Base-by-base conservation (phyloP, 2,113 vertebrate species). In the Ptilonorhynchus violaceus region DNA sequence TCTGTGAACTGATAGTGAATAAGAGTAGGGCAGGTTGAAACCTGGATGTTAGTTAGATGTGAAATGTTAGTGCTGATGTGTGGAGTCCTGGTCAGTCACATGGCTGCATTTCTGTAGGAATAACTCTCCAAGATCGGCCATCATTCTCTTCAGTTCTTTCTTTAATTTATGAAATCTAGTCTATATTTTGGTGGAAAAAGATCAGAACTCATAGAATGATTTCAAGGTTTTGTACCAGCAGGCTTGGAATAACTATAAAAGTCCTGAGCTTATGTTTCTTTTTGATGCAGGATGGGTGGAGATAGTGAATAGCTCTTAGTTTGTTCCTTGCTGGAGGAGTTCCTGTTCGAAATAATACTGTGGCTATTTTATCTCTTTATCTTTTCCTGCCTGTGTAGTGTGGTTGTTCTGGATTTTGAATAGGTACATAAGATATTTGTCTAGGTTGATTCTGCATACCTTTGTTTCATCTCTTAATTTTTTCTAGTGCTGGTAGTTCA, bases 101-200 rank as follows among this genome's bases (percentile, higher is more conserved):
- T 9, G 30, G 3, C 15, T 77, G 31, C 19, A 41, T 30, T 67
- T 50, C 37, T 80, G 18, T 63, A 33, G 73, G 31, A 72, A 18
- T 44, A 44, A 21, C 18, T 53, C 9, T 68, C 11, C 19, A 39
- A 86, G 62, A 13, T 31, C 0, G 0, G 1, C n/a, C 9, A 6
- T 69, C 11, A 6, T 79, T 62, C 27, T 79, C 66, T 75, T 75
- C 37, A 74, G 1, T 55, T 31, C 46, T 79, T 28, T 17, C 17
- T 66, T 69, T 64, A n/a, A 82, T 22, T 79, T 46, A 21, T 4
- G 13, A 86, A 52, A 53, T 53, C 10, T 62, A 0, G 33, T 63
- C 4, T 37, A 10, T 20, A 2, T 62, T 91, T 81, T 88, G 44
- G 9, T 5, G 4, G 18, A 39, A 60, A 46, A 74, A 23, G 5